Base-by-base conservation (phyloP, 1,140 invertebrate species). In the Drosophila kohkoa region DNA sequence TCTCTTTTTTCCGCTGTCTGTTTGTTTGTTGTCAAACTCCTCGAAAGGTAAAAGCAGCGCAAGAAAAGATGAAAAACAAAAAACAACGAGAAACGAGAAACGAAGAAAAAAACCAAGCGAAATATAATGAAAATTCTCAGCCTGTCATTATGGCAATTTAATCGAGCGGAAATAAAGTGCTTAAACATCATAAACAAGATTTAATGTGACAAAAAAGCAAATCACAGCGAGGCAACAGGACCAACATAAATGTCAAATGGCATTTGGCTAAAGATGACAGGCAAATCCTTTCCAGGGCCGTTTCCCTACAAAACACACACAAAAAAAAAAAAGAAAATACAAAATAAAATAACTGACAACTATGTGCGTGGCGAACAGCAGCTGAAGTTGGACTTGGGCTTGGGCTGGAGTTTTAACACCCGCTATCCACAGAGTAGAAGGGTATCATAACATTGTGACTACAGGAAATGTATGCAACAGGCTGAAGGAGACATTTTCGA, bases 191-290 rank as follows among this genome's bases (percentile, higher is more conserved):
- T 87, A 87, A 87, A 87, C 83, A 87, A 87, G 82, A 87, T 87
- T 87, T 87, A 87, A 88, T 88, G 82, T 87, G 83, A 87, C 80
- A 87, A 87, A 87, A 87, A 88, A 78, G 83, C 82, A 86, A 86
- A 86, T 86, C 82, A 88, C 82, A 88, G 65, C 64, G 45, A 20
- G 73, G 51, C 58, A 55, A 58, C 58, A 52, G 66, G 59, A 52
- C 58, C 66, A 78, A 74, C 82, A 81, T 57, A 82, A 86, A 82
- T 86, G 79, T 88, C 83, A 86, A 86, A 87, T 82, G 83, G 62
- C 76, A 82, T 86, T 87, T 79, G 74, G 60, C 67, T 65, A 45
- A 79, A 81, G 82, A 85, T 80, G 79, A 58, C 67, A 87, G 77
- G 38, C 55, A 70, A 78, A 75, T 75, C 72, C 72, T 64, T 75